Conservation (phyloP, 2,888 invertebrate genomes). For the Drosophila quinaria region DNA sequence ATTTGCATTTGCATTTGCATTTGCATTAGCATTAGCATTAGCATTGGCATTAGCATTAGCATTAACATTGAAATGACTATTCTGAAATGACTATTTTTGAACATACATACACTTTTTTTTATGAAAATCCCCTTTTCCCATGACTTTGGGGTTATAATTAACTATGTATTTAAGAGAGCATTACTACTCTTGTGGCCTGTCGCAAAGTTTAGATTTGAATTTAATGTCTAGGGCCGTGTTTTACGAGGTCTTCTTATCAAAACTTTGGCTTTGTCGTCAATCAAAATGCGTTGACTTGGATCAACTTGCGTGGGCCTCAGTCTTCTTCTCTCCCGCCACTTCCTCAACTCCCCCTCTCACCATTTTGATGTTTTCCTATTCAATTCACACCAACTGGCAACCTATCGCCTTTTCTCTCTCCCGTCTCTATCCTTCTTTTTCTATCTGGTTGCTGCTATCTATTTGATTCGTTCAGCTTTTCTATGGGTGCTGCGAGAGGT, state of each 20-base stretch:
- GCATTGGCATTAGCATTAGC: neutral
- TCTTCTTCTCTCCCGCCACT: too few species aligned
- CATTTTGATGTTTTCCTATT: neutral
- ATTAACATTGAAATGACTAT: neutral
- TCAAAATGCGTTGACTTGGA: slow-evolving; percentile 55
- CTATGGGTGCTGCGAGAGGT: slow-evolving; percentile 39
- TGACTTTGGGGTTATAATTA: slow-evolving; percentile 7
- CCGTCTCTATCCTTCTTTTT: slow-evolving; percentile 8
- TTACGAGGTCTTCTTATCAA: slow-evolving; percentile 65
- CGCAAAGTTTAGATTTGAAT: slow-evolving; percentile 6
- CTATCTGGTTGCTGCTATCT: slow-evolving; percentile 12
- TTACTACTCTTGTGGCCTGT: slow-evolving; percentile 3
- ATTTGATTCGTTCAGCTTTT: slow-evolving; percentile 30
- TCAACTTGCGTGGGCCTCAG: slow-evolving; percentile 53
- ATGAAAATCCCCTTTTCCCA: neutral
- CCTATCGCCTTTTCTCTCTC: neutral
- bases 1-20: too few species aligned
- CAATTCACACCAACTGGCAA: slow-evolving; percentile 26
- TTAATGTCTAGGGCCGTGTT: slow-evolving; percentile 38
- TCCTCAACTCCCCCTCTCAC: neutral
- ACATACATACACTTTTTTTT: too few species aligned
- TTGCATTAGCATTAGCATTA: too few species aligned
- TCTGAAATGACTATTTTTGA: too few species aligned
- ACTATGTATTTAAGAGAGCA: slow-evolving; percentile 13
- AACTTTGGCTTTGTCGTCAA: slow-evolving; percentile 60